Evolutionary conservation across 2,113 vertebrate species (phyloP).

Genomic region (Actenoides lindsayi): DNA sequence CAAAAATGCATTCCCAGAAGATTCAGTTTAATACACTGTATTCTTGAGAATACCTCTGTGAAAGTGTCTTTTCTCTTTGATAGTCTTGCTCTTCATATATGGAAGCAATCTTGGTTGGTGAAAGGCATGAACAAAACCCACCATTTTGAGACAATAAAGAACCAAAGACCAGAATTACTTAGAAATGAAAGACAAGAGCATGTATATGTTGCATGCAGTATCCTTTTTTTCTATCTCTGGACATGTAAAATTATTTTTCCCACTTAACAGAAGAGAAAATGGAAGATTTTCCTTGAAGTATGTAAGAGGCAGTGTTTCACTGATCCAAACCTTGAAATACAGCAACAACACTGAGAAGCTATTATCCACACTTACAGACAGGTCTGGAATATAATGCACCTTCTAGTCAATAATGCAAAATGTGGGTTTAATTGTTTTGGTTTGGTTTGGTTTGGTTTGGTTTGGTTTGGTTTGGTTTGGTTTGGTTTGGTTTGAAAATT

Average conservation of each 20-base stretch:
- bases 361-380: background rate
- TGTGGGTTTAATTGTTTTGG: background rate
- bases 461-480: too few relatives aligned
- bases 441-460: too few relatives aligned
- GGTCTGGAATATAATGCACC: background rate
- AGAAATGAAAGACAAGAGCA: background rate
- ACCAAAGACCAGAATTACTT: background rate
- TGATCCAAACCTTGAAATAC: background rate
- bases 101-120: slow-evolving; percentile 15
- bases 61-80: slow-evolving; percentile 55
- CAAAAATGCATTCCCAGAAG: slow-evolving; percentile 66
- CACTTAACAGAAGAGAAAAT: background rate
- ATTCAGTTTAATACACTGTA: slow-evolving; percentile 30
- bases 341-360: background rate
- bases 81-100: slow-evolving; percentile 40
- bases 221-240: background rate
- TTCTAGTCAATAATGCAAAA: background rate
- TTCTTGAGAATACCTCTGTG: slow-evolving; percentile 66
- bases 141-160: background rate
- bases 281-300: background rate
- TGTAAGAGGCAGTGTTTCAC: background rate
- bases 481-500: background rate
- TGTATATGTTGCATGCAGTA: background rate
- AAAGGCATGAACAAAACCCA: background rate
- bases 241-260: background rate